These are phyloP conservation scores for Cyprinodon brontotheroides DNA, from an alignment of 2,113 vertebrate species.

Conservation along the genomic window DNA sequence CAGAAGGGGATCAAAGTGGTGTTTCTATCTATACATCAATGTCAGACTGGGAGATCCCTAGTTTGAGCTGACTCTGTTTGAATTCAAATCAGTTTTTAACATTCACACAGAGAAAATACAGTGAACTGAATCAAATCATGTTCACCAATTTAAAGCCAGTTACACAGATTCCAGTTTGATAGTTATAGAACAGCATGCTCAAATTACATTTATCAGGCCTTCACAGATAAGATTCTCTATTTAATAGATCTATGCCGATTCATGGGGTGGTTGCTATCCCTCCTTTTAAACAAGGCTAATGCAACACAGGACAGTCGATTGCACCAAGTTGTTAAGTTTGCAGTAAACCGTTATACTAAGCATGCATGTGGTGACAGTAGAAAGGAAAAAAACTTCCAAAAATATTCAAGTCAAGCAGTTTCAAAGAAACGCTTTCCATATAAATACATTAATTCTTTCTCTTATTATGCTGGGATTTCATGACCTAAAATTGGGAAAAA, in stretches of 20 bases:
- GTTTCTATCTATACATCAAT: no score
- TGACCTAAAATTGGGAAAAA: background rate
- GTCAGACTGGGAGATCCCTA: no score
- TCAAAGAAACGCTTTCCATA: background rate
- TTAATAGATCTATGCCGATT: no score
- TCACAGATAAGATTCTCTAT: background rate
- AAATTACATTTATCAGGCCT: background rate
- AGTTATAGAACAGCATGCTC: background rate
- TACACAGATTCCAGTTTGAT: background rate
- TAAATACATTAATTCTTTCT: background rate
- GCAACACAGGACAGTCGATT: background rate
- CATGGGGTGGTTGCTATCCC: no score
- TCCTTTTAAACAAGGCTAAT: background rate
- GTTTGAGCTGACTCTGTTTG: no score
- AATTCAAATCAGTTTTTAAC: no score
- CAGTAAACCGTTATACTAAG: background rate
- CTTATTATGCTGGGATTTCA: background rate
- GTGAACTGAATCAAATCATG: background rate
- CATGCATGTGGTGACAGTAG: background rate
- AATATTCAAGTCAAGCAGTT: background rate
- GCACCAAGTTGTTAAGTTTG: background rate
- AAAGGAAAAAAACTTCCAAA: background rate
- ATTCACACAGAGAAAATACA: no score
- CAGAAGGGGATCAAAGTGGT: no score
- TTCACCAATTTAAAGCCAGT: background rate